These are phyloP conservation scores for Zygaena filipendulae DNA, from an alignment of 2,888 invertebrate genomes.

Conservation along the genomic window DNA sequence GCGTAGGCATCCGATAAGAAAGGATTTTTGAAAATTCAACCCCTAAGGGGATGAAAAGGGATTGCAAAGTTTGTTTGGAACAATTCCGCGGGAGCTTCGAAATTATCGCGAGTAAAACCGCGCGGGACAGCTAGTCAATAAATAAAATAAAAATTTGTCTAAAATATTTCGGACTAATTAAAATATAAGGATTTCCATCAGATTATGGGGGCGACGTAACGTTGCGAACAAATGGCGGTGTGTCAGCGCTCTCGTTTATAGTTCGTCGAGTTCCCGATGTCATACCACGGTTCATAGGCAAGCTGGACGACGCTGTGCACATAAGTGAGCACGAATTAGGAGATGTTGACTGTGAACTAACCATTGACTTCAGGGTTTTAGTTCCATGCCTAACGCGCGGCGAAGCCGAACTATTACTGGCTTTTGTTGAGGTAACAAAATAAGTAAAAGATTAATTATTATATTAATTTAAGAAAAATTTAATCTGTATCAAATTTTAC, in stretches of 20 bases:
- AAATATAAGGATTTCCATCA: no score
- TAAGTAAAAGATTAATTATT: not conserved
- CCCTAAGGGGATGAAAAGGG: no score
- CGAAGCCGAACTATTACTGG: constrained; percentile 76
- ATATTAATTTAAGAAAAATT: not conserved
- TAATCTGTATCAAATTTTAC: constrained; percentile 14
- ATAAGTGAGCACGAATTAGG: constrained; percentile 87
- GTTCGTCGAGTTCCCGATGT: constrained; percentile 87
- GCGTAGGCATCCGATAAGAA: no score
- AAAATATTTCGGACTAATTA: no score
- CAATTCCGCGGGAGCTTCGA: no score
- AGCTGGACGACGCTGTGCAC: constrained; percentile 80
- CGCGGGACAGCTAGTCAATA: no score
- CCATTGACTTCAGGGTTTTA: constrained; percentile 65
- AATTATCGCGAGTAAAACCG: no score
- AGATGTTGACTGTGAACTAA: constrained; percentile 86
- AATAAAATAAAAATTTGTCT: no score
- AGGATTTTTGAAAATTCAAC: no score
- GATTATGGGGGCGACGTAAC: constrained; percentile 86
- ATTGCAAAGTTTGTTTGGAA: no score
- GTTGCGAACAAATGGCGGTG: constrained; percentile 81
- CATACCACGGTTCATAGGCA: constrained; percentile 74
- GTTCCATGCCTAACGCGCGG: constrained; percentile 72
- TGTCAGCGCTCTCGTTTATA: constrained; percentile 83
- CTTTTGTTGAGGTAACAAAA: constrained; percentile 75